phyloP scores from a whole-genome alignment of 2,888 invertebrate species.

The Conops quadrifasciatus region DNA sequence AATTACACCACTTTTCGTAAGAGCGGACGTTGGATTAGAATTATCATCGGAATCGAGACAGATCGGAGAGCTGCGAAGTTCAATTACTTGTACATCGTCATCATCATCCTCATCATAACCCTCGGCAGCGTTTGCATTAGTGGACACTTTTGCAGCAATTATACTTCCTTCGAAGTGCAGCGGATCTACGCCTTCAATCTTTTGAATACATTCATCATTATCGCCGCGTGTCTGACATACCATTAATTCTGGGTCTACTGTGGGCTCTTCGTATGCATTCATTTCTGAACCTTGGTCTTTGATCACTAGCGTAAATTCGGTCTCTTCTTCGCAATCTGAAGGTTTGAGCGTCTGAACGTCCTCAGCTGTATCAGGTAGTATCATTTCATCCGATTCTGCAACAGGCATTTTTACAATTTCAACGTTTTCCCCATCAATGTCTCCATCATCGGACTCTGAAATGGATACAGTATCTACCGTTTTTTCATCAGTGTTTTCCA shows the following conservation, averaged over 20 bases:
- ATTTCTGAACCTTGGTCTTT: constrained; percentile 25
- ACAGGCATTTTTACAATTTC: constrained; percentile 44
- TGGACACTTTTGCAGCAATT: neutral
- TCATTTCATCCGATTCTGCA: constrained; percentile 42
- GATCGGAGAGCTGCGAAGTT: constrained; percentile 50
- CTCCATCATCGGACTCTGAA: constrained; percentile 39
- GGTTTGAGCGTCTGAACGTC: neutral
- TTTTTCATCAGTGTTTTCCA: constrained; percentile 21
- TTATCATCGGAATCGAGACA: constrained; percentile 52
- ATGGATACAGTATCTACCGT: constrained; percentile 19
- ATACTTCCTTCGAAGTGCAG: constrained; percentile 29
- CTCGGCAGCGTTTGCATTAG: constrained; percentile 5
- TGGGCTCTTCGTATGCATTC: constrained; percentile 31
- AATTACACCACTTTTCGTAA: neutral
- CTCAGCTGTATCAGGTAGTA: constrained; percentile 42
- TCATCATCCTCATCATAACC: constrained; percentile 44
- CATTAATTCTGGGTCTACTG: constrained; percentile 15
- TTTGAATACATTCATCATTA: neutral
- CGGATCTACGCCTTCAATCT: constrained; percentile 14
- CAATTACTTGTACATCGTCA: constrained; percentile 51
- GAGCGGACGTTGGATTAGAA: constrained; percentile 1
- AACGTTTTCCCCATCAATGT: constrained; percentile 37
- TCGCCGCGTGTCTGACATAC: neutral
- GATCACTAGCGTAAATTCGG: constrained; percentile 19
- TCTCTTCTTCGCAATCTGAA: neutral